phyloP scores from a whole-genome alignment of 2,797 vertebrate species.

The Tenualosa ilisha region DNA sequence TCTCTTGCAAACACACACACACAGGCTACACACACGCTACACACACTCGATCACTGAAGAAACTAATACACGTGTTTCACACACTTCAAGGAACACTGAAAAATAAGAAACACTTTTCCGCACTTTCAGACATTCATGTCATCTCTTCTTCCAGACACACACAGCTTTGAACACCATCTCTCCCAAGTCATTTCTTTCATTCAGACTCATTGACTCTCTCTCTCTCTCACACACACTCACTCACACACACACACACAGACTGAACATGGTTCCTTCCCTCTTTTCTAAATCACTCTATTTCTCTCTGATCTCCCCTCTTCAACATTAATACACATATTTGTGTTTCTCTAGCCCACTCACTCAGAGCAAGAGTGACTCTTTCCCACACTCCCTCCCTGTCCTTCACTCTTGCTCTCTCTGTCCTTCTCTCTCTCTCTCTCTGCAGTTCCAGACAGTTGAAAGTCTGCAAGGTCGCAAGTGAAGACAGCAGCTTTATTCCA shows the following conservation, averaged over 20 bases:
- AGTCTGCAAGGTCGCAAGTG: neutral
- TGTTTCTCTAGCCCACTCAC: neutral
- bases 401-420: neutral
- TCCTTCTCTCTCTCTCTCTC: neutral
- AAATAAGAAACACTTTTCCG: neutral
- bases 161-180: neutral
- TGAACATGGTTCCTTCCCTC: neutral
- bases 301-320: neutral
- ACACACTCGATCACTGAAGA: neutral
- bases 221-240: neutral
- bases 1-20: neutral
- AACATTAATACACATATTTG: neutral
- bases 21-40: neutral
- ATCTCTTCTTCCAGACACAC: neutral
- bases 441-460: neutral
- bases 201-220: neutral
- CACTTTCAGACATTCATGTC: neutral
- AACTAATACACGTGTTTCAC: neutral
- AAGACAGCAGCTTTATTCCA: conserved; percentile 13
- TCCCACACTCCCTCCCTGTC: neutral
- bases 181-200: neutral
- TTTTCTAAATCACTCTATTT: neutral
- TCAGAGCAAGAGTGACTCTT: neutral
- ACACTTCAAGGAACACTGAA: neutral
- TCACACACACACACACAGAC: neutral